Percentiles rank a stretch among this genome's conserved stretches.
Evolutionary conservation across 1,140 invertebrate species (phyloP).

Genomic region (Calosoma granatense): DNA sequence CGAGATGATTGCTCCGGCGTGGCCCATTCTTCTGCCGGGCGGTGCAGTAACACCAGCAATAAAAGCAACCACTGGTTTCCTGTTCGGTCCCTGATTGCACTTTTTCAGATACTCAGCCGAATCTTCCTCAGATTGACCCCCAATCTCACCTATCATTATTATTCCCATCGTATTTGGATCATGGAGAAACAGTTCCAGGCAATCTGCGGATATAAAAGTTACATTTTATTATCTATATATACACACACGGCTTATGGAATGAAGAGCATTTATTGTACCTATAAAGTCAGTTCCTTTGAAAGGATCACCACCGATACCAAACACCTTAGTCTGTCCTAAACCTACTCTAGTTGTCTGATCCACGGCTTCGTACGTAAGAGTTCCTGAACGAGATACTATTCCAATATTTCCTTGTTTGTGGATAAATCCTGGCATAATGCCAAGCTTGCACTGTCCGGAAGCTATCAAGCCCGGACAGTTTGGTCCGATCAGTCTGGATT

Average conservation of each 20-base stretch:
- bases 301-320: conserved; percentile 99
- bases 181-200: conserved; percentile 88
- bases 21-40: conserved; percentile 95
- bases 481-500: conserved; percentile 91
- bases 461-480: conserved; percentile 96
- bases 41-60: conserved; percentile 97
- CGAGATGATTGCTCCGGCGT: conserved; percentile 97
- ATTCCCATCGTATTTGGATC: conserved; percentile 94
- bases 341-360: conserved; percentile 88
- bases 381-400: conserved; percentile 95
- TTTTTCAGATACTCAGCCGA: conserved; percentile 89
- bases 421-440: conserved; percentile 98
- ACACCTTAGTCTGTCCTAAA: conserved; percentile 90
- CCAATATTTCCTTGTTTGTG: conserved; percentile 87
- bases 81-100: conserved; percentile 80
- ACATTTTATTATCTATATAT: not conserved
- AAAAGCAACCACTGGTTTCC: conserved; percentile 95
- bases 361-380: conserved; percentile 96
- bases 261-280: conserved; percentile 6
- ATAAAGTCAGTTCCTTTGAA: conserved; percentile 99
- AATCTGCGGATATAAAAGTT: conserved; percentile 48
- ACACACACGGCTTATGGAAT: not conserved
- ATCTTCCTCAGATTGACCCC: conserved; percentile 90
- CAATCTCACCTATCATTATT: conserved; percentile 97
- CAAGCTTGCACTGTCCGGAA: conserved; percentile 93